Conservation (phyloP, 1,140 invertebrate species). For the Drosophila guanche region DNA sequence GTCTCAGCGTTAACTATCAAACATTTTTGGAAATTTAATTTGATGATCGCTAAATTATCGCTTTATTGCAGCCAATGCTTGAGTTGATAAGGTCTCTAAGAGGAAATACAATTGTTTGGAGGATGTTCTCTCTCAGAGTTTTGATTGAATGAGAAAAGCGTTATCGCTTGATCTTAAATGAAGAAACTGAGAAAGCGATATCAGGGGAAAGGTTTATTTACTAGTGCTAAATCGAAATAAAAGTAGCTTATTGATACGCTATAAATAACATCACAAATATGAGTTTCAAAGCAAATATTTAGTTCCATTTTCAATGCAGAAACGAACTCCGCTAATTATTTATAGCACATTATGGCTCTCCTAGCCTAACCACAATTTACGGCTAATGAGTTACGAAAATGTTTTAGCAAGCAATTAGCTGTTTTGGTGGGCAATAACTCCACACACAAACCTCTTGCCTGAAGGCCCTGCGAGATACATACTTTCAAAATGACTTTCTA, state of each 20-base stretch:
- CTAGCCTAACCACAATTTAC: constrained; percentile 2
- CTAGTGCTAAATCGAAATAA: no score
- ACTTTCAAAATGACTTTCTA: constrained; percentile 64
- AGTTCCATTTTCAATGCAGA: neutral
- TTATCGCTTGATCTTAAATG: no score
- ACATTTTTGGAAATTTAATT: neutral
- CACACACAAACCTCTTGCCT: constrained; percentile 27
- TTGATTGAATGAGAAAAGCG: no score
- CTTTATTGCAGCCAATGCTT: no score
- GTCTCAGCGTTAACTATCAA: constrained; percentile 3
- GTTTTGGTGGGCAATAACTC: constrained; percentile 16
- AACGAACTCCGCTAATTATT: neutral
- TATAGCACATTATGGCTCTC: neutral
- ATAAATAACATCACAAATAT: neutral
- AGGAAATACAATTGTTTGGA: no score
- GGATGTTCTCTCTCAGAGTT: no score
- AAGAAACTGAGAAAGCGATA: no score
- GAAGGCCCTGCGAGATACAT: constrained; percentile 32
- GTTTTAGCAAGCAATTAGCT: constrained; percentile 62
- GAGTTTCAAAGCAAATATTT: neutral
- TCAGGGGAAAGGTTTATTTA: no score
- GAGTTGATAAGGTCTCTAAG: no score
- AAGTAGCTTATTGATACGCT: no score
- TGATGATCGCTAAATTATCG: no score
- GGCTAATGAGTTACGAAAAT: constrained; percentile 25